These are phyloP conservation scores for Thyatira batis DNA, from an alignment of 2,888 invertebrate genomes.

Conservation along the genomic window DNA sequence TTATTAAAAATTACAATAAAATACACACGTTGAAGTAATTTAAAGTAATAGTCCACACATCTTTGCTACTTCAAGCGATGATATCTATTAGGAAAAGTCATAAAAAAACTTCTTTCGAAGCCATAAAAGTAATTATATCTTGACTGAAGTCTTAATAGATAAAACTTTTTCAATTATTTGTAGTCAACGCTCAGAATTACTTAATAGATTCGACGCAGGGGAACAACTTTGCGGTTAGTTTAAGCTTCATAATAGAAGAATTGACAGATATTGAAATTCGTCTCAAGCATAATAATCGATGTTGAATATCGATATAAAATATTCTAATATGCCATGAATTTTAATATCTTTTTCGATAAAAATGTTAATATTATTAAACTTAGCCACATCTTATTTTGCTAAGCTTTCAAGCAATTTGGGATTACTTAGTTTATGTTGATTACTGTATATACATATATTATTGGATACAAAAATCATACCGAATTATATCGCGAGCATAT, in stretches of 20 bases:
- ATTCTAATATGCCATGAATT: neutral
- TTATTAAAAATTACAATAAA: no score
- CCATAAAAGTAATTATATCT: conserved; percentile 24
- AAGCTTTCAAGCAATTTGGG: neutral
- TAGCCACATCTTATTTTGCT: neutral
- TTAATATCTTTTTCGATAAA: neutral
- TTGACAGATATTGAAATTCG: neutral
- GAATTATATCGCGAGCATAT: neutral
- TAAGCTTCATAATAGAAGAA: conserved; percentile 17
- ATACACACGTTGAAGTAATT: no score
- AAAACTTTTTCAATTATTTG: conserved; percentile 32
- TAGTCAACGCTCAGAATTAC: conserved; percentile 20
- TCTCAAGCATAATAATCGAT: neutral
- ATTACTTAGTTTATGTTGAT: neutral
- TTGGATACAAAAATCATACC: neutral
- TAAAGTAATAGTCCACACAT: neutral
- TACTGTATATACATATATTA: neutral
- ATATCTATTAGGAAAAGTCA: neutral
- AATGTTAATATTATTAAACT: neutral
- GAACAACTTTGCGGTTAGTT: conserved; percentile 15
- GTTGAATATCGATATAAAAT: neutral
- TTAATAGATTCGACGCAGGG: conserved; percentile 8
- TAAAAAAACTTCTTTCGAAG: neutral
- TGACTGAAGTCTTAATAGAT: conserved; percentile 8
- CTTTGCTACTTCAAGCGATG: neutral